Base-by-base conservation (phyloP, 1,140 invertebrate species). In the Drosophila sturtevanti region DNA sequence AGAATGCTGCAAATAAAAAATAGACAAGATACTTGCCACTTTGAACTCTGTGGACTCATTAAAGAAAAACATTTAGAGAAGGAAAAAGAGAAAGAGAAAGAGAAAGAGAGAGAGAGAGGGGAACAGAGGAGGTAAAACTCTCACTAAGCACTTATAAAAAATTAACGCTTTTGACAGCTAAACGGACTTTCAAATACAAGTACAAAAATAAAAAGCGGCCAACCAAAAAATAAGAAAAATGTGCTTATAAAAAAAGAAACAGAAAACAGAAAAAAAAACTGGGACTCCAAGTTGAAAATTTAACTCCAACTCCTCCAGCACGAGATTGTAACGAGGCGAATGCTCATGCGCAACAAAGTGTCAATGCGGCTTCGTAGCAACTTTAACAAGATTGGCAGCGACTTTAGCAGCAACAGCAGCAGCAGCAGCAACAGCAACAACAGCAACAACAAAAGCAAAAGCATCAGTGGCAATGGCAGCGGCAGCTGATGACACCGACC, bases 151-250 rank as follows among this genome's bases (percentile, higher is more conserved):
- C 79, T 89, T 89, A 89, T 48, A 48, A 48, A 89, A 89, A 89
- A 89, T 89, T 89, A 89, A 89, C 84, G 81, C 84, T 89, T 89
- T 84, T 89, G 85, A 89, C 84, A 89, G 84, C 85, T 74, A 80
- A 89, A 89, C 81, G 85, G 85, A 89, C 84, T 89, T 89, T 89
- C 85, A 89, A 89, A 89, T 80, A 71, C 73, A 63, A 21, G 16
- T 21, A 18, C 41, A 66, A 77, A 79, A n/a, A n/a, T n/a, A n/a
- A n/a, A 75, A 74, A 76, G 66, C 52, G 16, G 41, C 16, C 16
- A 48, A 48, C 14, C n/a, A n/a, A 48, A 48, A 48, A 48, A 44
- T 35, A 48, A 38, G 37, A 38, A 38, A 35, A 35, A 12, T 35
- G 34, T 35, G 11, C 12, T 74, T 48, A 66, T 27, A 41, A 44